Percentiles rank a stretch among this genome's conserved stretches.
Conservation (phyloP, 1,140 invertebrate species). For the Callitettix versicolor region DNA sequence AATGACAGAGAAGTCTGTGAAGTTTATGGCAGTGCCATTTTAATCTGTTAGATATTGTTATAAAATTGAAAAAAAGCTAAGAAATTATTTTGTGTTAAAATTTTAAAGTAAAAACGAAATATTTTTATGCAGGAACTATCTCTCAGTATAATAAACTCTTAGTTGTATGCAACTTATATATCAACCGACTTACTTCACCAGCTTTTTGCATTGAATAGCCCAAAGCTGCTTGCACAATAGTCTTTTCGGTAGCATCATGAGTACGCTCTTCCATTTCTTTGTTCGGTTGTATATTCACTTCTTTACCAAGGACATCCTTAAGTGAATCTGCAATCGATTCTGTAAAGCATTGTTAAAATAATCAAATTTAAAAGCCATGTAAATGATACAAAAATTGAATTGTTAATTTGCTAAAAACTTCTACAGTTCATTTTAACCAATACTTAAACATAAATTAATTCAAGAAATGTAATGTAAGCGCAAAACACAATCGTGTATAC, state of each 20-base stretch:
- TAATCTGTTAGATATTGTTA: no score
- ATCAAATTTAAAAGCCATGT: not conserved
- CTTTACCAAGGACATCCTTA: constrained; percentile 31
- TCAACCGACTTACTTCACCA: constrained; percentile 20
- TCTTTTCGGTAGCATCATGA: constrained; percentile 57
- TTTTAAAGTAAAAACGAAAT: no score
- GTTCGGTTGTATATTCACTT: constrained; percentile 46
- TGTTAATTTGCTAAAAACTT: not conserved
- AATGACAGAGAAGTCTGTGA: no score
- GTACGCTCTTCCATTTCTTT: constrained; percentile 50
- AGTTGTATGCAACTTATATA: no score
- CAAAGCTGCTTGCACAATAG: constrained; percentile 62
- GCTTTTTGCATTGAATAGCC: constrained; percentile 61
- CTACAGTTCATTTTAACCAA: not conserved
- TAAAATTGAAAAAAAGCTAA: no score
- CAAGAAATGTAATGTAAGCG: not conserved
- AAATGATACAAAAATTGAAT: not conserved
- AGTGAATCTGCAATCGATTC: constrained; percentile 56
- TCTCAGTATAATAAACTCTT: no score
- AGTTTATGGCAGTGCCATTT: no score
- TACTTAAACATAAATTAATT: not conserved
- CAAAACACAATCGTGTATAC: not conserved
- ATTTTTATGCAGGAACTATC: no score
- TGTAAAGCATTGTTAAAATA: constrained; percentile 26
- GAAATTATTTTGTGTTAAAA: no score